Evolutionary conservation across 2,888 invertebrate species (phyloP).

Genomic region (Drosophila algonquin): DNA sequence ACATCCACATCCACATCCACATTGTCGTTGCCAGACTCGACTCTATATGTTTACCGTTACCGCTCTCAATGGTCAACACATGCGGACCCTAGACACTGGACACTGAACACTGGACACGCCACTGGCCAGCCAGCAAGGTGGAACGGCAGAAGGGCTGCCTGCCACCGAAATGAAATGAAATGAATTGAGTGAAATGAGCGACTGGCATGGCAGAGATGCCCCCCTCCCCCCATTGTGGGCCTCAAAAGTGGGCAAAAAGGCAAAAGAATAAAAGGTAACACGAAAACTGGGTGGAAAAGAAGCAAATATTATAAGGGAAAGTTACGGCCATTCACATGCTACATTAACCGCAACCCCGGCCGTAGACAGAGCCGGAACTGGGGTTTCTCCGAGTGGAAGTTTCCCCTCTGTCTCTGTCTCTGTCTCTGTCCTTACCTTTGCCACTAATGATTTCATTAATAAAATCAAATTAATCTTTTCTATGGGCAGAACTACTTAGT

Average conservation of each 20-base stretch:
- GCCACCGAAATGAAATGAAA: too few species aligned
- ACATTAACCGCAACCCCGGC: constrained; percentile 22
- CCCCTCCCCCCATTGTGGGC: not conserved
- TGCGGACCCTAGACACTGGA: constrained; percentile 12
- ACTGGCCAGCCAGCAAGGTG: not conserved
- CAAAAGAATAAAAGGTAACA: too few species aligned
- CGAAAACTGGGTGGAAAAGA: not conserved
- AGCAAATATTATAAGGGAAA: constrained; percentile 14
- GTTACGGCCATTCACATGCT: constrained; percentile 27
- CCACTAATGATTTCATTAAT: constrained; percentile 47
- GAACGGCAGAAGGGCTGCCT: too few species aligned
- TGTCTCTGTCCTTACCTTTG: constrained; percentile 22
- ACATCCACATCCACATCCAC: constrained; percentile 58
- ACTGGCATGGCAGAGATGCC: constrained; percentile 22
- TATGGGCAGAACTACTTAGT: constrained; percentile 33
- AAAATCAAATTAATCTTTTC: constrained; percentile 46
- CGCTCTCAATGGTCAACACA: constrained; percentile 33
- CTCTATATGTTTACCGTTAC: constrained; percentile 50
- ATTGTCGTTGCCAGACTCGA: constrained; percentile 33
- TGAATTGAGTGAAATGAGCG: constrained; percentile 9
- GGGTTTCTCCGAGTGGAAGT: not conserved
- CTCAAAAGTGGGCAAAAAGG: constrained; percentile 3
- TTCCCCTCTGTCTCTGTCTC: not conserved
- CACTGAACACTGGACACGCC: constrained; percentile 10
- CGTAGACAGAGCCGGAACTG: not conserved